Evolutionary conservation across 2,113 vertebrate genomes (phyloP), one percentile per base, ranked within the genome.

Genomic region (Xenus cinereus): DNA sequence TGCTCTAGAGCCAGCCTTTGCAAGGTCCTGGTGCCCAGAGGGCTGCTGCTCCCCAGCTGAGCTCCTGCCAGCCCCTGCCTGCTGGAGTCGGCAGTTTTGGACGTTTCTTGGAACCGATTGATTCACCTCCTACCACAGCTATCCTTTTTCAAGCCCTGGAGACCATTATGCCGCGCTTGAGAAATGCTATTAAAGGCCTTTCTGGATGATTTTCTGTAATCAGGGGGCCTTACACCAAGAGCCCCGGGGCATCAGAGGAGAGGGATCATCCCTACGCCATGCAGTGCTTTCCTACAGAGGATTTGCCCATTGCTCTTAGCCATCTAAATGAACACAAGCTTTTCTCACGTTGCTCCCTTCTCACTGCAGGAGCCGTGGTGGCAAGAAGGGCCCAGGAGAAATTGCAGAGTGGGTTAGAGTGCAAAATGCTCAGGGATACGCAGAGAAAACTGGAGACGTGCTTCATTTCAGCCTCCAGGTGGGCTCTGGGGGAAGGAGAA

Each of bases 401-500:
- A 51, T 7, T 39, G 37, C 3, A 10, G n/a, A 12, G 43, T 14
- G 18, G 27, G 12, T 45, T 12, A 9, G 53, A 60, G 48, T n/a
- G 48, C 13, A 9, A 46, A n/a, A n/a, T 0, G 0, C 11, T 15
- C 13, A 4, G 63, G 33, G 13, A 3, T 46, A 32, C 0, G 1
- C 30, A 18, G 20, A 21, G 53, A 66, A 59, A 41, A 35, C 19
- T 3, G 15, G 30, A 33, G 71, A 37, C 18, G 9, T 14, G 19
- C 35, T 63, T 56, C 27, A 4, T 26, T 54, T 45, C 62, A 43
- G 45, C 27, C 22, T 45, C 37, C 23, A 22, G 46, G 21, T 30
- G 39, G 37, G 75, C 54, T 56, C 33, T 4, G 8, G 19, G 20
- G 43, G 22, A 68, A 28, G 68, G 75, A 48, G 48, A 46, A 32